Conservation (phyloP, 2,113 vertebrate species). For the Tiliqua scincoides region DNA sequence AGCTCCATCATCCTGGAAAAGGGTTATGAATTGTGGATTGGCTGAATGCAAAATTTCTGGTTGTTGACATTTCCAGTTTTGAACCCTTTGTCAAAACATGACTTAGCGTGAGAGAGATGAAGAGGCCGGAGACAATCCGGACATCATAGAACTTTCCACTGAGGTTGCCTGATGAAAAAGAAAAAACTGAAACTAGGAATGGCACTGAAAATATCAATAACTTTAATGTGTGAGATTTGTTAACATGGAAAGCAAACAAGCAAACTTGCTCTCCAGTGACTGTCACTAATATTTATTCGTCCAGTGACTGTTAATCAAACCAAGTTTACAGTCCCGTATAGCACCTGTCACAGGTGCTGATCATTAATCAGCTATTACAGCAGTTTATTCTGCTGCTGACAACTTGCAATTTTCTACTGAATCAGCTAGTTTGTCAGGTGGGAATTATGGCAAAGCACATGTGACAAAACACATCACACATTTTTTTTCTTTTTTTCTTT, state of each 20-base stretch:
- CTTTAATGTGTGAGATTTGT: slow-evolving; percentile 77
- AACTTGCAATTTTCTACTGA: slow-evolving; percentile 99
- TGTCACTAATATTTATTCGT: slow-evolving; percentile 87
- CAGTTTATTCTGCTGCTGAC: slow-evolving; percentile 98
- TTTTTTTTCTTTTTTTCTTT: slow-evolving; percentile 65
- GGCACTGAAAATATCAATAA: slow-evolving; percentile 82
- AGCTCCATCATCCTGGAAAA: too few species aligned
- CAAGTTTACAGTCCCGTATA: slow-evolving; percentile 82
- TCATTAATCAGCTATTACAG: slow-evolving; percentile 99
- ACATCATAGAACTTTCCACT: slow-evolving; percentile 56
- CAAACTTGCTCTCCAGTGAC: slow-evolving; percentile 77
- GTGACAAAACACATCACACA: slow-evolving; percentile 99
- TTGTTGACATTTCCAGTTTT: slow-evolving; percentile 51
- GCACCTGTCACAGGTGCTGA: slow-evolving; percentile 98
- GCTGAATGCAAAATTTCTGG: slow-evolving; percentile 40
- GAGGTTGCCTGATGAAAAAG: slow-evolving; percentile 69
- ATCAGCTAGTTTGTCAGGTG: slow-evolving; percentile 99
- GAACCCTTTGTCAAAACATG: slow-evolving; percentile 73
- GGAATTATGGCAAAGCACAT: slow-evolving; percentile 96
- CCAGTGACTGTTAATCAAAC: slow-evolving; percentile 88
- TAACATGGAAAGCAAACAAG: slow-evolving; percentile 77
- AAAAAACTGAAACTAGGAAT: slow-evolving; percentile 37
- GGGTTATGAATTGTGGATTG: slow-evolving; percentile 42
- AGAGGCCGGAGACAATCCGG: slow-evolving; percentile 66
- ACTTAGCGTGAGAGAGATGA: slow-evolving; percentile 63